Conservation (phyloP, 2,888 invertebrate genomes). For the Orchestes rusci region DNA sequence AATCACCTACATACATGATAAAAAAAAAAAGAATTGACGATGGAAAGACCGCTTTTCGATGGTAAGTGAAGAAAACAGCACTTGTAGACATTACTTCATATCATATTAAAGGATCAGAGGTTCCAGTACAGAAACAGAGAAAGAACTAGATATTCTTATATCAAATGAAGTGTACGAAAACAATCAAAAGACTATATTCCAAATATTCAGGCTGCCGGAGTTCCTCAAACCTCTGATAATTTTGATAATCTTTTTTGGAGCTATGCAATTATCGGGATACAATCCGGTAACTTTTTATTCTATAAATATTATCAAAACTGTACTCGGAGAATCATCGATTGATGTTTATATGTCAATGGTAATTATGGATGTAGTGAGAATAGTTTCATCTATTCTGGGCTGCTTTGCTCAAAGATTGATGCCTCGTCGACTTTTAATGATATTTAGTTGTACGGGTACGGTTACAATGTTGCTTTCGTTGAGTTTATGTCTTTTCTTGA, state of each 20-base stretch:
- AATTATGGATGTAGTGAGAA: conserved; percentile 18
- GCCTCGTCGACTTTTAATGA: conserved; percentile 10
- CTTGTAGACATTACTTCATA: too few species aligned
- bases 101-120: conserved; percentile 46
- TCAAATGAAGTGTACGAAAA: conserved; percentile 39
- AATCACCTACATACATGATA: conserved; percentile 63
- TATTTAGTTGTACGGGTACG: conserved; percentile 15
- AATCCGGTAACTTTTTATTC: conserved; percentile 68
- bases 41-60: conserved; percentile 52
- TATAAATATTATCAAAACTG: conserved; percentile 37
- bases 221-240: conserved; percentile 54
- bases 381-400: conserved; percentile 13
- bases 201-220: conserved; percentile 38
- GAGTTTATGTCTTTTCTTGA: conserved; percentile 32
- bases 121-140: conserved; percentile 45
- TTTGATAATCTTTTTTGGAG: conserved; percentile 57
- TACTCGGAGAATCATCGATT: conserved; percentile 7
- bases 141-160: conserved; percentile 47
- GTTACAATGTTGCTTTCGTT: conserved; percentile 9
- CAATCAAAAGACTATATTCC: too few species aligned
- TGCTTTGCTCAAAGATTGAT: conserved; percentile 14
- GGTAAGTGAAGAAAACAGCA: conserved; percentile 34
- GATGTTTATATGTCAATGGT: conserved; percentile 18
- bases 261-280: conserved; percentile 63
- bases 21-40: conserved; percentile 49